These are phyloP conservation scores for Thymelicus lineola DNA, from an alignment of 2,888 invertebrate genomes.

Conservation along the genomic window DNA sequence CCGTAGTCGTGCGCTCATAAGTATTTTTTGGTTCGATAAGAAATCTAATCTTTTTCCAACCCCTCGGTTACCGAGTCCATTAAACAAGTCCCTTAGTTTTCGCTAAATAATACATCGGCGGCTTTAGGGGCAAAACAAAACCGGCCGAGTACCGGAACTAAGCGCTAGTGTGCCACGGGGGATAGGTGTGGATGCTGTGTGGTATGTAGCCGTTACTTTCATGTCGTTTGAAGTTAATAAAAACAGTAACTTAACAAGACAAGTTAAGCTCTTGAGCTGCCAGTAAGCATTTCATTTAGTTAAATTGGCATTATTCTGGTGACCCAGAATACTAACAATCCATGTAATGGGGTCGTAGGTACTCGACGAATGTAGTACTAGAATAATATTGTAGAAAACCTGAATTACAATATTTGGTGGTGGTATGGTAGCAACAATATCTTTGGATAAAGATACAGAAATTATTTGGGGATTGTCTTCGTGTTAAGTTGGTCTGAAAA, in stretches of 20 bases:
- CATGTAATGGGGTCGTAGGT: no score
- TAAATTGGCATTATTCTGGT: background rate
- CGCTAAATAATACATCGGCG: slow-evolving; percentile 79
- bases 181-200: slow-evolving; percentile 57
- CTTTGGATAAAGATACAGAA: no score
- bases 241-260: no score
- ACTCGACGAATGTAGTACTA: no score
- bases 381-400: no score
- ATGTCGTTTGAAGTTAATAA: background rate
- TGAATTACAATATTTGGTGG: no score
- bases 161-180: slow-evolving; percentile 74
- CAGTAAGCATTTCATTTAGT: no score
- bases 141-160: slow-evolving; percentile 78
- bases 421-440: no score
- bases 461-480: no score
- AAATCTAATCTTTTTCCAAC: slow-evolving; percentile 75
- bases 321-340: background rate
- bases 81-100: slow-evolving; percentile 76
- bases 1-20: slow-evolving; percentile 44
- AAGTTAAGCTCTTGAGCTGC: no score
- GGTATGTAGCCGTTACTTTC: slow-evolving; percentile 55
- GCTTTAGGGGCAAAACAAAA: slow-evolving; percentile 75
- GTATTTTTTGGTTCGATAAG: slow-evolving; percentile 74
- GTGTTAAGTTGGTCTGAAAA: no score
- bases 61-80: slow-evolving; percentile 73